Conservation (phyloP, 2,113 vertebrate species). For the Coreoperca whiteheadi region DNA sequence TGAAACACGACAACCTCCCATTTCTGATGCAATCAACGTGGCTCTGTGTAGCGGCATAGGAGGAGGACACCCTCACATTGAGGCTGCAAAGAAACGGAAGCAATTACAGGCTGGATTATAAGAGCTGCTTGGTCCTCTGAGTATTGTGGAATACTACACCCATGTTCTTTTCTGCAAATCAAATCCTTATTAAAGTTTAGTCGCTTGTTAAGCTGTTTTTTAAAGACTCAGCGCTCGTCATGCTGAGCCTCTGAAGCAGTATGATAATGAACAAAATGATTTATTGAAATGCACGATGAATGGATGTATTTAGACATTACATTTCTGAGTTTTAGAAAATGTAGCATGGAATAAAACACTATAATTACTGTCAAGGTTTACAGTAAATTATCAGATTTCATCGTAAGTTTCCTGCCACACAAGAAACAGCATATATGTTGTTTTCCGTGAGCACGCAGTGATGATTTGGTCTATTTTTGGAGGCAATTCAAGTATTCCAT, state of each 20-base stretch:
- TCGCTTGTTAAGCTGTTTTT: conserved; percentile 6
- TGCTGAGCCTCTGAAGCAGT: not conserved
- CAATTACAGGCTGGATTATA: conserved; percentile 64
- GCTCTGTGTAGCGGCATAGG: conserved; percentile 23
- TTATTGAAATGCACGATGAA: conserved; percentile 16
- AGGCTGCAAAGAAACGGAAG: conserved; percentile 54
- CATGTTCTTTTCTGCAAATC: conserved; percentile 20
- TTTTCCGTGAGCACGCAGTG: conserved; percentile 3
- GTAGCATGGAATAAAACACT: not conserved
- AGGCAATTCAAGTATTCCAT: conserved; percentile 53
- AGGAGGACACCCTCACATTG: conserved; percentile 36
- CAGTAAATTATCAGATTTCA: not conserved
- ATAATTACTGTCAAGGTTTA: not conserved
- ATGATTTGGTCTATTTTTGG: conserved; percentile 52
- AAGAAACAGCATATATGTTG: not conserved
- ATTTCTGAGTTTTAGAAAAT: not conserved
- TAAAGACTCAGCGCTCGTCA: not conserved
- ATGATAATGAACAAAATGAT: conserved; percentile 16
- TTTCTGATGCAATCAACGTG: conserved; percentile 52
- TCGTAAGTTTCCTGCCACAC: not conserved
- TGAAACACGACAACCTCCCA: conserved; percentile 40
- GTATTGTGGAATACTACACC: conserved; percentile 17
- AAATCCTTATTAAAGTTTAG: conserved; percentile 30
- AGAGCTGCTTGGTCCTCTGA: conserved; percentile 28
- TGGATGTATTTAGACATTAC: not conserved